These are phyloP conservation scores for Rhinatrema bivittatum DNA, from an alignment of 2,797 vertebrate genomes.

Conservation along the genomic window DNA sequence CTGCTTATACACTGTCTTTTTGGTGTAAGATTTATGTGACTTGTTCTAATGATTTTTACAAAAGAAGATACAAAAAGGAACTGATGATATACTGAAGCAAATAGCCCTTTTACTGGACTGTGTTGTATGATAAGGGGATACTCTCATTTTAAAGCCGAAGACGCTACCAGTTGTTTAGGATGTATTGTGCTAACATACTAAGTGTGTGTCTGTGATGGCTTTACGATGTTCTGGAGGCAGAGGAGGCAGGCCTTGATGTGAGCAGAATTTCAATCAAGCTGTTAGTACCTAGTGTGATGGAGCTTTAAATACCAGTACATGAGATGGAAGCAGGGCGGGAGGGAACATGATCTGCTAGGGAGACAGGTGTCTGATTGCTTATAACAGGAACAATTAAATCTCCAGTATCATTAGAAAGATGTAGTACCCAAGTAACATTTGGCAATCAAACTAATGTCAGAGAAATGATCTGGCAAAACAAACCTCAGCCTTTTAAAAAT, in stretches of 20 bases:
- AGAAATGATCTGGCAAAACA: neutral
- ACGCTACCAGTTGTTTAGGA: too few relatives aligned
- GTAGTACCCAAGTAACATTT: neutral
- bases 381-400: neutral
- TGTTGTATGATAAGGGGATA: too few relatives aligned
- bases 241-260: slow-evolving; percentile 33
- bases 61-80: too few relatives aligned
- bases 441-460: slow-evolving; percentile 5
- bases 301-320: slow-evolving; percentile 22
- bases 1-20: too few relatives aligned
- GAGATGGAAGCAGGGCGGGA: neutral
- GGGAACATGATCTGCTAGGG: slow-evolving; percentile 7
- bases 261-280: slow-evolving; percentile 34
- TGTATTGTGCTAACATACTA: slow-evolving; percentile 1
- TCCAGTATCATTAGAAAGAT: slow-evolving; percentile 3
- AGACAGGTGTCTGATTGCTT: slow-evolving; percentile 22
- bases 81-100: too few relatives aligned
- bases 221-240: slow-evolving; percentile 14
- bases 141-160: too few relatives aligned
- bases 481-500: neutral
- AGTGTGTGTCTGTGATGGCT: slow-evolving; percentile 1
- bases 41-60: too few relatives aligned
- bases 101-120: too few relatives aligned
- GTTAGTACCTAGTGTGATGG: slow-evolving; percentile 10
- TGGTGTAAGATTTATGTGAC: too few relatives aligned